Base-by-base conservation (phyloP, 1,140 invertebrate genomes). In the Phortica variegata region DNA sequence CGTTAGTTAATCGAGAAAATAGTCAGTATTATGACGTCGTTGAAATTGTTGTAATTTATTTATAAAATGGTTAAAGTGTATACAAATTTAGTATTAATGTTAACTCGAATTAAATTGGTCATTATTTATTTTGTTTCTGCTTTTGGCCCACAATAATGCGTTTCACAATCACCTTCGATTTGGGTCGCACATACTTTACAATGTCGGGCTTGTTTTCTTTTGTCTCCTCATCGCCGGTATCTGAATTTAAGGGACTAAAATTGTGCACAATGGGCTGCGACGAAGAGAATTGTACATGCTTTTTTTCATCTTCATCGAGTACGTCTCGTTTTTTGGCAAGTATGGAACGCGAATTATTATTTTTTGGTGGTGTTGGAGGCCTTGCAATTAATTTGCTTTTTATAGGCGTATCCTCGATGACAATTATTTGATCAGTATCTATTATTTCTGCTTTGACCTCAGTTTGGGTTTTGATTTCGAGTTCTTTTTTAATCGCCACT, bases 141-240 rank as follows among this genome's bases (percentile, higher is more conserved):
- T 49, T 54, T 9, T 57, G 43, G 18, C 60, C 43, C n/a, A 73
- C 51, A 7, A 73, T 42, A 42, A 73, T 56, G 26, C 53, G 70
- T 3, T 65, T 37, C 0, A 73, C 59, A 3, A 73, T 49, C 16
- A 54, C 39, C 36, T 61, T 66, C 6, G 56, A 63, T 10, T 41
- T 43, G 2, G 65, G 48, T 12, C 61, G 62, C 10, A 52, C 29
- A 37, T 65, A 58, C 29, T 48, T 33, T 17, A 0, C n/a, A 9
- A 40, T 4, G 19, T 12, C 6, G 29, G n/a, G 7, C 6, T 4
- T 2, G 62, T 56, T 6, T 23, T 26, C 2, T 51, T 37, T 10
- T 66, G n/a, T 66, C 29, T 68, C 63, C 47, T 68, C 65, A 49
- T 32, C 26, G 9, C 26, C 12, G 2, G 17, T 38, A 5, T 15